Conservation (phyloP, 1,140 invertebrate genomes). For the Nasonia giraulti region DNA sequence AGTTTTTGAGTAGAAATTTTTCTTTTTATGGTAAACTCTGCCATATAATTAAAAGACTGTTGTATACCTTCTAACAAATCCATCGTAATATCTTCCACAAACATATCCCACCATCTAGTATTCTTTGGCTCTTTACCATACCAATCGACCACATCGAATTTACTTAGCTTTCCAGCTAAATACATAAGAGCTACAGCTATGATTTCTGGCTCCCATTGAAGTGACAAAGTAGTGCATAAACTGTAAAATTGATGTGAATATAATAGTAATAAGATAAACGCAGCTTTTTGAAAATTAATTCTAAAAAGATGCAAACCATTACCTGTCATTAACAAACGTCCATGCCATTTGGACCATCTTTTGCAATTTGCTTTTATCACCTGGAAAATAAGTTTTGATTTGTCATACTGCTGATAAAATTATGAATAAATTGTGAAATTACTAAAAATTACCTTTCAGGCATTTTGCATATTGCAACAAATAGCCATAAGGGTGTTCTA, state of each 20-base stretch:
- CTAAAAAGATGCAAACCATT: slow-evolving; percentile 46
- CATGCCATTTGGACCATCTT: slow-evolving; percentile 99
- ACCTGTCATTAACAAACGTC: slow-evolving; percentile 99
- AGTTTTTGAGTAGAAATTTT: background rate
- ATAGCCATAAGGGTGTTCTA: slow-evolving; percentile 97
- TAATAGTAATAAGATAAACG: background rate
- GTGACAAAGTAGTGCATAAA: slow-evolving; percentile 95
- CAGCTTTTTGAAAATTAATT: background rate
- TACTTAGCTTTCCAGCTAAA: slow-evolving; percentile 95
- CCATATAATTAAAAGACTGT: background rate
- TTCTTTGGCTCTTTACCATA: slow-evolving; percentile 86
- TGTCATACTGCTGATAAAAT: slow-evolving; percentile 22
- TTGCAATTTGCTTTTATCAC: slow-evolving; percentile 93
- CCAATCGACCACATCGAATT: slow-evolving; percentile 97
- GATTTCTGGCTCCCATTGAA: slow-evolving; percentile 99
- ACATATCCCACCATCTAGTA: slow-evolving; percentile 98
- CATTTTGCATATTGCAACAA: slow-evolving; percentile 98
- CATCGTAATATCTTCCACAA: slow-evolving; percentile 95
- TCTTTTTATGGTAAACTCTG: background rate
- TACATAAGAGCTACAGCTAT: slow-evolving; percentile 98
- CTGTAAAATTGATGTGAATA: slow-evolving; percentile 72
- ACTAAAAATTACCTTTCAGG: slow-evolving; percentile 82
- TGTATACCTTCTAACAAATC: slow-evolving; percentile 89
- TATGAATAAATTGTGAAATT: background rate
- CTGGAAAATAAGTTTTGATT: slow-evolving; percentile 65